Evolutionary conservation across 2,797 vertebrate genomes (phyloP).

Genomic region (Limnodromus scolopaceus): DNA sequence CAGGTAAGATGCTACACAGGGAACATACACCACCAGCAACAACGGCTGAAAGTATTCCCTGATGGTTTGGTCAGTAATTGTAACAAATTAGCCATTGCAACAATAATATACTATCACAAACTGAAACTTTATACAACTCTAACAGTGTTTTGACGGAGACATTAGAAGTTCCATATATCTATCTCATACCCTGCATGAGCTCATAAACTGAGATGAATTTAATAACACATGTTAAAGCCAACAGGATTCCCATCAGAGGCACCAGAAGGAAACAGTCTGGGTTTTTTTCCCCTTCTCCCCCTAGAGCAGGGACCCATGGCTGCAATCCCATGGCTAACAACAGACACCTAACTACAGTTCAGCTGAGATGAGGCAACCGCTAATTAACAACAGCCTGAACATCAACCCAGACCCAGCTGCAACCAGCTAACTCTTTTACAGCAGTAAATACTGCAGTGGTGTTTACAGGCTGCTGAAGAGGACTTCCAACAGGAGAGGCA

Average conservation of each 20-base stretch:
- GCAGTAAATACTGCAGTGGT: accelerated
- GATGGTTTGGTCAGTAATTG: background rate
- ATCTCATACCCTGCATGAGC: accelerated
- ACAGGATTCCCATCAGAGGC: background rate
- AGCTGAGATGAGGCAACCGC: background rate
- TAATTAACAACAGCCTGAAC: background rate
- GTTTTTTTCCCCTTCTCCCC: accelerated
- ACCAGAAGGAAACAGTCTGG: background rate
- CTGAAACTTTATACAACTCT: accelerated
- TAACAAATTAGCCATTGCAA: accelerated
- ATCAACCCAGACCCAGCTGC: background rate
- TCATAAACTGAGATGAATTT: accelerated
- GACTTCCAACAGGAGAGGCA: background rate
- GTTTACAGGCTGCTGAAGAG: background rate
- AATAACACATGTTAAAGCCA: accelerated
- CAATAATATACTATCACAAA: accelerated
- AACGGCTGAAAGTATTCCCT: accelerated
- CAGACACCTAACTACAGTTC: background rate
- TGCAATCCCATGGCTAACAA: background rate
- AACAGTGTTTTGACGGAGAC: accelerated
- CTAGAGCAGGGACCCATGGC: background rate
- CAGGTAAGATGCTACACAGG: background rate
- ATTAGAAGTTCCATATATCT: background rate
- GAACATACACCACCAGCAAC: background rate
- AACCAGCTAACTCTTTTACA: background rate